A percentile compares a stretch with the other conserved stretches of the same genome.
Conservation (phyloP, 2,113 vertebrate genomes). For the Miniopterus natalensis region DNA sequence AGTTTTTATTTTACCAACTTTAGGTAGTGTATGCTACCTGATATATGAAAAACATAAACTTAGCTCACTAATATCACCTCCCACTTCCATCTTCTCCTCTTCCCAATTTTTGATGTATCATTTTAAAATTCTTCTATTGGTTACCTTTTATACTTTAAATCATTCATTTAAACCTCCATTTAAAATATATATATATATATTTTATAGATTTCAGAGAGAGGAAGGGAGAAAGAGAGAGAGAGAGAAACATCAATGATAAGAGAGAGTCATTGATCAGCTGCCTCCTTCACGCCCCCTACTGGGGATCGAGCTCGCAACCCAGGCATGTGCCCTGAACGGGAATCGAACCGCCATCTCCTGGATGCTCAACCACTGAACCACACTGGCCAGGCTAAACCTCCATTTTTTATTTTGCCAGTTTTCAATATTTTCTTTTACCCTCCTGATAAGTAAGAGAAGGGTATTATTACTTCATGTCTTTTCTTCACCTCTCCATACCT, state of each 20-base stretch:
- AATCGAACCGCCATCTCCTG: no score
- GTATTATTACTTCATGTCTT: neutral
- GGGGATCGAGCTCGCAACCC: no score
- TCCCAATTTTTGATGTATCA: neutral
- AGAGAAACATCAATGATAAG: no score
- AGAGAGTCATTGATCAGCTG: no score
- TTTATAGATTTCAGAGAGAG: no score
- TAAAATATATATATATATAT: no score
- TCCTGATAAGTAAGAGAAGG: neutral
- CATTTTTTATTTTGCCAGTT: neutral
- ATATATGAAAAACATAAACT: neutral
- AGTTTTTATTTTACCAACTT: constrained; percentile 6
- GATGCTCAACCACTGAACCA: no score
- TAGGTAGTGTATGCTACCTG: neutral
- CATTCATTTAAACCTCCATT: neutral
- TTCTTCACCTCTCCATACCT: neutral
- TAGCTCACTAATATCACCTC: neutral
- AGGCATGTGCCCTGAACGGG: no score
- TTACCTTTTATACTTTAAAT: neutral
- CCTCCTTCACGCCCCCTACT: no score
- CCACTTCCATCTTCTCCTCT: neutral
- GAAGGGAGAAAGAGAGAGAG: no score
- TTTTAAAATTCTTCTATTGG: neutral
- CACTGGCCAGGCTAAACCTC: neutral
- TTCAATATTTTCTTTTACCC: neutral